phyloP scores from a whole-genome alignment of 2,113 vertebrate genomes.

The Scytalopus superciliaris region DNA sequence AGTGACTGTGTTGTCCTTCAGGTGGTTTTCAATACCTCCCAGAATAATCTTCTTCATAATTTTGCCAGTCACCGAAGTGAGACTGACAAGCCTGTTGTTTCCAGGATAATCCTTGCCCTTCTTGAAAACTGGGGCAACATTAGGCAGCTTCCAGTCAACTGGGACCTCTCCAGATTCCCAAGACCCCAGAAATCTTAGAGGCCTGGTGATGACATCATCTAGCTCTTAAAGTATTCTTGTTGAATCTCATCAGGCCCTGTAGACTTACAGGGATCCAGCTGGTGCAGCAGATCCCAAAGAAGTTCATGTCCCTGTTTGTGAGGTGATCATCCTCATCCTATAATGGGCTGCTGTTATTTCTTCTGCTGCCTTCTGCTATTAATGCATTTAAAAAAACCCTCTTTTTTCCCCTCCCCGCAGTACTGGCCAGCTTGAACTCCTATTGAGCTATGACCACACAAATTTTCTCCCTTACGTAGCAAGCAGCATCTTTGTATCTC shows the following conservation, averaged over 20 bases:
- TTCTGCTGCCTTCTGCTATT: neutral
- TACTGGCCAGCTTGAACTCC: neutral
- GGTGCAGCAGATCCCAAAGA: neutral
- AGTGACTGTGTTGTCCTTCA: neutral
- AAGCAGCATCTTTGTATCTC: neutral
- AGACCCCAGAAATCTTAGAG: neutral
- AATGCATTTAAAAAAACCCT: neutral
- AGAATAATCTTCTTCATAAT: neutral
- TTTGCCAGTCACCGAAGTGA: neutral
- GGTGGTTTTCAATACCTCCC: neutral
- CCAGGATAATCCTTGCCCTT: neutral
- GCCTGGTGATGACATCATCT: neutral
- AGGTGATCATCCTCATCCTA: neutral
- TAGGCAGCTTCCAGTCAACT: neutral
- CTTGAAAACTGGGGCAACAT: neutral
- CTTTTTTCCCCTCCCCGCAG: neutral
- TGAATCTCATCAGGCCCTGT: neutral
- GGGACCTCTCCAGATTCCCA: neutral
- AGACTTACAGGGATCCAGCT: neutral
- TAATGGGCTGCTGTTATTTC: neutral
- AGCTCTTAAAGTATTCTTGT: neutral
- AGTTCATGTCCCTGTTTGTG: neutral
- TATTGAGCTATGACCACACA: neutral
- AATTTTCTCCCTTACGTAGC: neutral
- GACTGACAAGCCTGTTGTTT: neutral